phyloP scores from a whole-genome alignment of 2,797 vertebrate species.

The Melanogrammus aeglefinus region DNA sequence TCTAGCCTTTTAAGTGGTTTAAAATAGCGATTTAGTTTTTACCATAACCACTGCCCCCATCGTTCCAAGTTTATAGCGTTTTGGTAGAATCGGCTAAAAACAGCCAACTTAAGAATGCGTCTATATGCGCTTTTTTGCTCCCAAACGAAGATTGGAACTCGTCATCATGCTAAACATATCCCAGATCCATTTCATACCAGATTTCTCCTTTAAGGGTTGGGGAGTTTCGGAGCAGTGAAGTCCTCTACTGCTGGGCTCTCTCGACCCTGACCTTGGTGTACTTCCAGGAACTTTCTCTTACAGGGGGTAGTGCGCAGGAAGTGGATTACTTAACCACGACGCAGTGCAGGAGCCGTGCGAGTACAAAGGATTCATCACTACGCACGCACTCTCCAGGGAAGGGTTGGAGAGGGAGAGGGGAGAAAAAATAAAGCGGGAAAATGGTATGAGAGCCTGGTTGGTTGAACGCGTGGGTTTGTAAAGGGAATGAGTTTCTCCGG shows the following conservation, averaged over 20 bases:
- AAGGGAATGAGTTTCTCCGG: not conserved
- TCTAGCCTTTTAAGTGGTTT: too few relatives aligned
- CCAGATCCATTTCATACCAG: too few relatives aligned
- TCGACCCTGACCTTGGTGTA: constrained; percentile 1
- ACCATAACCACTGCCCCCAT: too few relatives aligned
- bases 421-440: not conserved
- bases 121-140: too few relatives aligned
- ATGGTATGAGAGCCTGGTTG: not conserved
- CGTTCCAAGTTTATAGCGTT: too few relatives aligned
- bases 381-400: constrained; percentile 7
- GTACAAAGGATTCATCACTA: constrained; percentile 11
- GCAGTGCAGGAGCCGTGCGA: constrained; percentile 8
- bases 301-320: constrained; percentile 8
- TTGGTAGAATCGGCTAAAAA: too few relatives aligned
- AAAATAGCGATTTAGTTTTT: too few relatives aligned
- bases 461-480: not conserved
- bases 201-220: too few relatives aligned
- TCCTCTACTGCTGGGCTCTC: not conserved
- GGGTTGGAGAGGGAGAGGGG: not conserved
- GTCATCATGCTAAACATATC: too few relatives aligned
- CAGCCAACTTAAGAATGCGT: too few relatives aligned
- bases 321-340: constrained; percentile 24
- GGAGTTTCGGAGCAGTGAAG: too few relatives aligned
- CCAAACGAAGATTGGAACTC: too few relatives aligned
- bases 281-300: constrained; percentile 18